Percentiles rank a stretch among this genome's conserved stretches.
phyloP scores from a whole-genome alignment of 2,888 invertebrate genomes.

The Ganaspis brasiliensis region DNA sequence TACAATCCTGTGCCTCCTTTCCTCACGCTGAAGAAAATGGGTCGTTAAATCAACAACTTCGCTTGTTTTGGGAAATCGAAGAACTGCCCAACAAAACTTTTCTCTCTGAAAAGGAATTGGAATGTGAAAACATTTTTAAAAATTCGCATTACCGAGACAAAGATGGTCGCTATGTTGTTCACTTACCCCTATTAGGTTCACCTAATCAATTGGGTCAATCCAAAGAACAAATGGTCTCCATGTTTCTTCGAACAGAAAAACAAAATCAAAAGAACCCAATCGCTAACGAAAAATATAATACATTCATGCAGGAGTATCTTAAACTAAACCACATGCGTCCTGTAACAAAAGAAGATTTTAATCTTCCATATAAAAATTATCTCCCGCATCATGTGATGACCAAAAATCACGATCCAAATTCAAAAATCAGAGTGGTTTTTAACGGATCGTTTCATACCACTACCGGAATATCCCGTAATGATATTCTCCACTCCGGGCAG shows the following conservation, averaged over 20 bases:
- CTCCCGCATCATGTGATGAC: neutral
- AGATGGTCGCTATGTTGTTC: no score
- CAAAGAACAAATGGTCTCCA: no score
- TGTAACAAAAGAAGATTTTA: neutral
- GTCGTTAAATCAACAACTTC: neutral
- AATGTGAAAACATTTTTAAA: no score
- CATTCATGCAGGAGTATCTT: no score
- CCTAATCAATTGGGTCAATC: no score
- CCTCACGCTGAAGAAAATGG: neutral
- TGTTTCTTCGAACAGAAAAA: no score
- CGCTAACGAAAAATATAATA: no score
- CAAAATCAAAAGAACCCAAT: no score
- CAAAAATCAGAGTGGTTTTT: neutral
- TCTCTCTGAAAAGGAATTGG: no score
- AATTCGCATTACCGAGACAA: no score
- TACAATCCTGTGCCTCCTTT: neutral
- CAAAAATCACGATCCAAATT: neutral
- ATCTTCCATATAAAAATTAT: neutral
- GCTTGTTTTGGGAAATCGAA: neutral
- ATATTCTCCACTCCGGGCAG: neutral
- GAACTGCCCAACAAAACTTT: neutral
- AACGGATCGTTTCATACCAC: neutral
- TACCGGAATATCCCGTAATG: neutral
- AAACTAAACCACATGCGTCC: neutral
- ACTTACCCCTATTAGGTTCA: no score